A percentile compares a stretch with the other conserved stretches of the same genome.
phyloP scores from a whole-genome alignment of 2,797 vertebrate genomes.

The Tragopan temminckii region DNA sequence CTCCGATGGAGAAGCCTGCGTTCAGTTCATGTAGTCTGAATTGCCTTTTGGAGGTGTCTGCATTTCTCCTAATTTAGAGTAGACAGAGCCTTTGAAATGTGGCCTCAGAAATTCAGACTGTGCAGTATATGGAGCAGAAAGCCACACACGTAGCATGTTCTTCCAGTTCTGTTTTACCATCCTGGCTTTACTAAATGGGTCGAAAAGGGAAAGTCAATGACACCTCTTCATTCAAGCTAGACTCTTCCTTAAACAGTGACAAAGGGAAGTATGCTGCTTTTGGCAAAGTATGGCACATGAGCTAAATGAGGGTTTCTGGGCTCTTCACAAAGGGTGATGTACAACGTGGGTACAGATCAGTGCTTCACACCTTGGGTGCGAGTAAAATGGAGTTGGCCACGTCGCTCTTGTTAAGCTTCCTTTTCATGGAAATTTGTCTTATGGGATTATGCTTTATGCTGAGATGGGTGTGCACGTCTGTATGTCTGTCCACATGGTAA shows the following conservation, averaged over 20 bases:
- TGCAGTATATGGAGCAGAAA: background rate
- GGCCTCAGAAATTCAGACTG: background rate
- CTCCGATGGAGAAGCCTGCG: background rate
- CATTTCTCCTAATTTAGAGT: background rate
- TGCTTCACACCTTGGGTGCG: background rate
- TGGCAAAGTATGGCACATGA: background rate
- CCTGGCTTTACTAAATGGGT: background rate
- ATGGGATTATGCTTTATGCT: background rate
- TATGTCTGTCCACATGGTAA: background rate
- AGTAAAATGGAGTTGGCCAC: background rate
- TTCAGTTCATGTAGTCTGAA: background rate
- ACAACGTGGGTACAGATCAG: background rate
- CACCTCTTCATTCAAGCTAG: background rate
- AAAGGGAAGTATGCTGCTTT: conserved; percentile 10
- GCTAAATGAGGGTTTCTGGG: background rate
- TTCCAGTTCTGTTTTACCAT: background rate
- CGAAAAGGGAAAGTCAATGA: conserved; percentile 54
- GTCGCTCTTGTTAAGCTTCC: background rate
- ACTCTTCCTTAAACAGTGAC: conserved; percentile 2
- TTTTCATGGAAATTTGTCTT: conserved; percentile 17
- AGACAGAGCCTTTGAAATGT: background rate
- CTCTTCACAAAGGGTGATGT: background rate
- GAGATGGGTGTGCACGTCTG: background rate
- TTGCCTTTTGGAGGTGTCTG: background rate
- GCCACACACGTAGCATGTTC: background rate